Percentiles rank a stretch among this genome's conserved stretches.
Evolutionary conservation across 2,113 vertebrate species (phyloP).

Genomic region (Pantherophis guttatus): DNA sequence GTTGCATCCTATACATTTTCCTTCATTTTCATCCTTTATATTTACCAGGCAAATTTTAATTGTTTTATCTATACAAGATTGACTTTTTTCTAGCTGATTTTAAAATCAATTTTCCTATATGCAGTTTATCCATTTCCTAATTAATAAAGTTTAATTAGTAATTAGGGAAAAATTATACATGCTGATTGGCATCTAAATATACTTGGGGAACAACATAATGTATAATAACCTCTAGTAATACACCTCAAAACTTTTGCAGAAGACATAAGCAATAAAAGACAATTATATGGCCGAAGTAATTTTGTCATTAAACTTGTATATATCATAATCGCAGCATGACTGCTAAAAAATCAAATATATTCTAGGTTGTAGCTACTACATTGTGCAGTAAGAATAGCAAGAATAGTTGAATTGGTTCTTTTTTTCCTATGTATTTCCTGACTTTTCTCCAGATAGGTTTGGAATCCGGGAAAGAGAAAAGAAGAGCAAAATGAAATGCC

Average conservation of each 20-base stretch:
- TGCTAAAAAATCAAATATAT: neutral
- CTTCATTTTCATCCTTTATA: neutral
- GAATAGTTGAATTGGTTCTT: neutral
- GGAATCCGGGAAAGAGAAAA: neutral
- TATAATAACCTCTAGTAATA: neutral
- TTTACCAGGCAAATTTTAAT: neutral
- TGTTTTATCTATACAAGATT: neutral
- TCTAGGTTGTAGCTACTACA: neutral
- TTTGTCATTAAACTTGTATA: neutral
- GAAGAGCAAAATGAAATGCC: neutral
- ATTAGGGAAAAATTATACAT: neutral
- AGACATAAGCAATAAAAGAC: neutral
- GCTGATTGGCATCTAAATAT: neutral
- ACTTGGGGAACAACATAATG: neutral
- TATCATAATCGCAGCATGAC: too few species aligned
- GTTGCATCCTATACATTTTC: neutral
- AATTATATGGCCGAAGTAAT: neutral
- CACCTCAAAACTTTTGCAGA: neutral
- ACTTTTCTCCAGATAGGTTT: neutral
- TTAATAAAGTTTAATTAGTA: neutral
- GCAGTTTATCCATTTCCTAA: neutral
- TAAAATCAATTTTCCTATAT: neutral
- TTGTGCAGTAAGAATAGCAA: neutral
- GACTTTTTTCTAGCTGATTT: neutral
- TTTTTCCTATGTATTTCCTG: neutral